Evolutionary conservation across 2,797 vertebrate genomes (phyloP).

Genomic region (Vultur gryphus): DNA sequence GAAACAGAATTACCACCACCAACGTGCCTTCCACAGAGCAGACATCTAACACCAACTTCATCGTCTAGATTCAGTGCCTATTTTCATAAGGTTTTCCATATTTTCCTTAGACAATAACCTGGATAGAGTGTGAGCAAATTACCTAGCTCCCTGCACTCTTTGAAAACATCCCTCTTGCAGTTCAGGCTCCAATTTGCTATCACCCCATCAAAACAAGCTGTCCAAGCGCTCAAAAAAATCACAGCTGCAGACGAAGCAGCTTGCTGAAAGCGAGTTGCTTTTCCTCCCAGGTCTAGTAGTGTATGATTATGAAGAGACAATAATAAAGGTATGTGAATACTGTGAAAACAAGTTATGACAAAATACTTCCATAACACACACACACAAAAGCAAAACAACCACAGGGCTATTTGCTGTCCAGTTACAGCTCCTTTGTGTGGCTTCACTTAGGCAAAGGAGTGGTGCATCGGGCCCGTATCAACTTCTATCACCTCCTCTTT

Average conservation of each 20-base stretch:
- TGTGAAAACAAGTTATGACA: neutral
- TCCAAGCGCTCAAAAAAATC: neutral
- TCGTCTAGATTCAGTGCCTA: neutral
- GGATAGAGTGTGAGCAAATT: neutral
- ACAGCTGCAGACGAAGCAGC: neutral
- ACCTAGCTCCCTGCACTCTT: neutral
- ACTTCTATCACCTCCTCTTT: neutral
- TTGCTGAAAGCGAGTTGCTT: neutral
- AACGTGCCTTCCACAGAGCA: rapidly evolving
- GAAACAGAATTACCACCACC: neutral
- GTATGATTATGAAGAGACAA: neutral
- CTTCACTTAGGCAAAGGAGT: neutral
- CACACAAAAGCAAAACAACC: neutral
- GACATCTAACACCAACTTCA: neutral
- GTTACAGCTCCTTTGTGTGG: neutral
- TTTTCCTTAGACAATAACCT: neutral
- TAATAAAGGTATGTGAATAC: neutral
- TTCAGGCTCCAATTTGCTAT: neutral
- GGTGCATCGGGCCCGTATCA: neutral
- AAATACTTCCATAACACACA: neutral
- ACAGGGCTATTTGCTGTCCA: neutral
- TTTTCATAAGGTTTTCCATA: neutral
- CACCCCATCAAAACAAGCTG: neutral
- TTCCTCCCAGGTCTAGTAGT: neutral
- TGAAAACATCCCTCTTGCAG: neutral